Evolutionary conservation across 30 jellyfish, hydroid and myxozoan genomes (phyloP), one percentile per base, ranked within the genome.

Genomic region (Euphysa ruthae): DNA sequence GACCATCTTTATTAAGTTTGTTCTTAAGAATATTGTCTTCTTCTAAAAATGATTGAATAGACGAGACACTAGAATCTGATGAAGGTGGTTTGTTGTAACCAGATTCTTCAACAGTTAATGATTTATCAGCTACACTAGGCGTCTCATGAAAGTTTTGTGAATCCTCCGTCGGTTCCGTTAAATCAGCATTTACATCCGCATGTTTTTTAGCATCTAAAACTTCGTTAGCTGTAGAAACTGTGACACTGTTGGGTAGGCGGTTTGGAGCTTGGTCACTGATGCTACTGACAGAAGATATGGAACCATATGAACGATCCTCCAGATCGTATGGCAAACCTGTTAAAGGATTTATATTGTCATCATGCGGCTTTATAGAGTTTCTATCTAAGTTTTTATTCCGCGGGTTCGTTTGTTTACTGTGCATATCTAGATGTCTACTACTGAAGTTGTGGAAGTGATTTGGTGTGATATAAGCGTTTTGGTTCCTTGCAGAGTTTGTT

Each of bases 11-110:
- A 28, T 43, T 43, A 8, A 63, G 55, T 62, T 87, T 87, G 44
- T 73, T 61, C 19, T 90, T 73, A 27, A 87, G 75, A 49, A 26
- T 66, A 33, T 74, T 66, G 32, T 87, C 97, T 18, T 93, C 97
- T 54, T 87, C 97, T 4, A 87, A 71, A 52, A 74, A 87, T n/a
- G 93, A 93, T 51, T 79, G 79, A 22, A 87, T 69, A 22, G 97
- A 87, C 5, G 97, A 80, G 49, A 66, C 75, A 42, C 75, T 83
- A 18, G 75, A 90, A 35, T 83, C 95, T 5, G 8, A 2, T 2
- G 60, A 8, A n/a, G 60, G 60, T n/a, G n/a, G 12, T 8, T 38
- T n/a, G 12, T n/a, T 38, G 33, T 15, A 61, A 10, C 20, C 26
- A 18, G 15, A 19, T 32, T 30, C 70, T 56, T 21, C 27, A 18